Percentiles rank a stretch among this genome's conserved stretches.
phyloP scores from a whole-genome alignment of 2,113 vertebrate species.

The Morphnarchus princeps region DNA sequence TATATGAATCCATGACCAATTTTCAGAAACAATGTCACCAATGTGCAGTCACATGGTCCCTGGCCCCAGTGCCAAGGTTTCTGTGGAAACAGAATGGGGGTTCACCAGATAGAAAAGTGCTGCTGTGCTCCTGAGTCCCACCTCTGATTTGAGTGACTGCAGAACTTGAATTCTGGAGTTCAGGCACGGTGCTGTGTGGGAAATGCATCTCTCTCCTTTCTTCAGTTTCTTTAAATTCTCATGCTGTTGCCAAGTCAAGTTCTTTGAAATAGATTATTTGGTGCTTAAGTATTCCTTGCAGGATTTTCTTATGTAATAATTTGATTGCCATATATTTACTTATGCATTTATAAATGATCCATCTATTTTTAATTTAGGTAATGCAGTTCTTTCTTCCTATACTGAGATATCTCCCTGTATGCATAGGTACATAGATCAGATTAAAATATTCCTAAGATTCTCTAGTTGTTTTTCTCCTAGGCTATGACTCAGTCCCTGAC shows the following conservation, averaged over 20 bases:
- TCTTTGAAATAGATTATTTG: not conserved
- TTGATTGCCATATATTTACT: constrained; percentile 23
- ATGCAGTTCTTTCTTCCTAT: not conserved
- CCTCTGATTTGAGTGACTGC: not conserved
- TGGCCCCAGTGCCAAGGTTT: not conserved
- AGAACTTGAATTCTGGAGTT: not conserved
- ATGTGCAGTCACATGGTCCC: not conserved
- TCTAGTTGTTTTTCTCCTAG: not conserved
- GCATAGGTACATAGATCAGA: not conserved
- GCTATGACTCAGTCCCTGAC: not conserved
- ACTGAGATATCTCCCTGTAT: not conserved
- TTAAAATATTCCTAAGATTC: not conserved
- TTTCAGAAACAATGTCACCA: not conserved
- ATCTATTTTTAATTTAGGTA: constrained; percentile 23
- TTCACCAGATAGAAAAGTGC: not conserved
- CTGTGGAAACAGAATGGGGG: not conserved
- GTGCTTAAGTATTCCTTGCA: not conserved
- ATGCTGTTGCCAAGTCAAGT: not conserved
- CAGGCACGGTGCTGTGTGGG: not conserved
- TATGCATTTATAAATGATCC: constrained; percentile 4
- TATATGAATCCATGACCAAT: not conserved
- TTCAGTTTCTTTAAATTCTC: not conserved
- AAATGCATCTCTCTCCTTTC: not conserved
- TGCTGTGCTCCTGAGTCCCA: not conserved
- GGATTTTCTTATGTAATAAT: not conserved